Base-by-base conservation (phyloP, 1,140 invertebrate species). In the Samia ricini region DNA sequence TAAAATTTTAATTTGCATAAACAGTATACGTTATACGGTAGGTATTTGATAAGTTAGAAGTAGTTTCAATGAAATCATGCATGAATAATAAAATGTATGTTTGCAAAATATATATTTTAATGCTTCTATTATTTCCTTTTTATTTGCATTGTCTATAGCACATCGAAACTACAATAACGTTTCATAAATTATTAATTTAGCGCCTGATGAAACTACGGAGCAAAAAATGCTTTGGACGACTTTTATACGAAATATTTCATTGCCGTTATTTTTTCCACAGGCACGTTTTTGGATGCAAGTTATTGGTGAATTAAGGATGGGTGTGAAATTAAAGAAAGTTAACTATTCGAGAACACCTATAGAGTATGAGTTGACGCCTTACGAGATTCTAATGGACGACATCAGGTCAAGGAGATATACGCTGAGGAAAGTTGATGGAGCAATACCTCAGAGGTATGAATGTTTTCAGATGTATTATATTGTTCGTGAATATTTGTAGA, bases 281-380 rank as follows among this genome's bases (percentile, higher is more conserved):
- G 97, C 98, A 66, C 93, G 97, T 71, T 95, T 99, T 83, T 99
- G 98, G 98, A 95, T 99, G 74, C 98, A 99, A 93, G 97, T 99
- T 15, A 98, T 99, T 77, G 93, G 95, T 52, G 96, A 99, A 81
- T 90, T 93, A 55, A 81, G 97, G 19, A 92, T 92, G 73, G 94
- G 98, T 10, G 97, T 99, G 0, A 95, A 98, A 86, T 91, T 99
- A 77, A 99, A 98, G 91, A 98, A 98, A 87, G 96, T 98, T 2
- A 92, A 94, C 84, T 92, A 94, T 83, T 93, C 92, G 74, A 90
- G 93, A 70, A 93, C 93, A 42, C 92, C 94, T 50, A 93, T 96
- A 61, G 97, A 99, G 89, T 99, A 96, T 88, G 97, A 98, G 88
- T 87, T 99, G 66, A 99, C 98, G n/a, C 98, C 98, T 6, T 99